phyloP scores from a whole-genome alignment of 2,113 vertebrate genomes.

The Collichthys lucidus region DNA sequence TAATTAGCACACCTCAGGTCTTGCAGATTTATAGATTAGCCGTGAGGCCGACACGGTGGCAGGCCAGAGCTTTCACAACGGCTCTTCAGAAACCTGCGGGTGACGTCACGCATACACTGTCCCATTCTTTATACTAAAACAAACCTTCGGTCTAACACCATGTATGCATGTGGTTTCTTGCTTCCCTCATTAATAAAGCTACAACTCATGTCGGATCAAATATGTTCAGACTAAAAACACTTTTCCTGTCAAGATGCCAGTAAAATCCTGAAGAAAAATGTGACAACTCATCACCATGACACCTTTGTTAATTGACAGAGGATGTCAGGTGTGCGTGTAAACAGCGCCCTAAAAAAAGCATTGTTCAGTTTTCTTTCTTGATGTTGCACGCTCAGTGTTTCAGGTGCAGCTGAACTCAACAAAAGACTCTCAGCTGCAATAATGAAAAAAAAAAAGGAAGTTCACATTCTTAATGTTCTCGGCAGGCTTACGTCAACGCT shows the following conservation, averaged over 20 bases:
- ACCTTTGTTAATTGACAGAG: constrained; percentile 23
- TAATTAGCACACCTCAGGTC: too few relatives aligned
- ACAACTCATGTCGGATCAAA: neutral
- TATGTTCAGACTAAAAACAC: neutral
- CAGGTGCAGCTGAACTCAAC: constrained; percentile 3
- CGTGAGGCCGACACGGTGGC: too few relatives aligned
- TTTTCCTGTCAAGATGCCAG: constrained; percentile 7
- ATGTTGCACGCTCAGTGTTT: neutral
- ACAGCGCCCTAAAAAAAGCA: neutral
- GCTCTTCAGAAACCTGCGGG: too few relatives aligned
- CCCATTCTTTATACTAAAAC: neutral
- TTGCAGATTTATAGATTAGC: too few relatives aligned
- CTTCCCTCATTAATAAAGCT: neutral
- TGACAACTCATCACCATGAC: neutral
- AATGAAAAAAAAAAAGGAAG: neutral
- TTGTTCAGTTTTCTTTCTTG: neutral
- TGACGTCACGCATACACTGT: too few relatives aligned
- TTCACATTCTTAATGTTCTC: neutral
- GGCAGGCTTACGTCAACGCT: constrained; percentile 1
- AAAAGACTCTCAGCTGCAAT: constrained; percentile 6
- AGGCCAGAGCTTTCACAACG: too few relatives aligned
- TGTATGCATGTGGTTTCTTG: neutral
- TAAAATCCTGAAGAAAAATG: neutral
- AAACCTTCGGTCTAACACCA: neutral
- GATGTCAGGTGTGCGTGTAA: neutral